Evolutionary conservation across 1,140 invertebrate genomes (phyloP).

Genomic region (Eupristina koningsbergeri): DNA sequence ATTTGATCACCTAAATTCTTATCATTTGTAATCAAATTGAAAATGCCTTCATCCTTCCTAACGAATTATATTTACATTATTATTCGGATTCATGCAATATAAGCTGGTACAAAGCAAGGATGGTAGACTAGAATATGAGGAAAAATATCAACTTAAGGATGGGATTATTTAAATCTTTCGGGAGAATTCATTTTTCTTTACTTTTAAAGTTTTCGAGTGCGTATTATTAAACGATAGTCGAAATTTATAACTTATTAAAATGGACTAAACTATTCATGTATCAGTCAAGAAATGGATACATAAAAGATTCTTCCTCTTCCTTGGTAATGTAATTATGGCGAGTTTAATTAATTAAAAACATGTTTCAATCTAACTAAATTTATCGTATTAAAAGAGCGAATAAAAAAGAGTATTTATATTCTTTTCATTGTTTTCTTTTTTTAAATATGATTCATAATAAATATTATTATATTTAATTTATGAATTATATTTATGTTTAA

Average conservation of each 20-base stretch:
- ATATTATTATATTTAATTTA: no score
- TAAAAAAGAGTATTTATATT: background rate
- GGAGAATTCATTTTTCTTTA: background rate
- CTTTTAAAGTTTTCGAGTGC: background rate
- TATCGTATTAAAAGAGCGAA: background rate
- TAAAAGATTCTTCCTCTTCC: background rate
- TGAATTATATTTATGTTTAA: no score
- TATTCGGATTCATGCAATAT: background rate
- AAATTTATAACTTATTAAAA: slow-evolving; percentile 2
- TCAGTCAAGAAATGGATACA: background rate
- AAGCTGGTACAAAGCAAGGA: no score
- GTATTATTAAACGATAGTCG: background rate
- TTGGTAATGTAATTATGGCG: background rate
- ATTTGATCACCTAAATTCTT: background rate
- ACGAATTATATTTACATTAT: slow-evolving; percentile 31
- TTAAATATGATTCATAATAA: no score
- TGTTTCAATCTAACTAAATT: background rate
- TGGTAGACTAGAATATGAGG: background rate
- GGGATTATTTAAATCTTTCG: background rate
- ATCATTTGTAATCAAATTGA: slow-evolving; percentile 1
- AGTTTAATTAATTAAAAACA: background rate
- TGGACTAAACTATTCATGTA: background rate
- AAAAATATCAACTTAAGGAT: background rate
- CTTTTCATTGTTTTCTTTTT: no score
- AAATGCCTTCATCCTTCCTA: slow-evolving; percentile 12